Conservation (phyloP, 2,113 vertebrate species). For the Mugil cephalus region DNA sequence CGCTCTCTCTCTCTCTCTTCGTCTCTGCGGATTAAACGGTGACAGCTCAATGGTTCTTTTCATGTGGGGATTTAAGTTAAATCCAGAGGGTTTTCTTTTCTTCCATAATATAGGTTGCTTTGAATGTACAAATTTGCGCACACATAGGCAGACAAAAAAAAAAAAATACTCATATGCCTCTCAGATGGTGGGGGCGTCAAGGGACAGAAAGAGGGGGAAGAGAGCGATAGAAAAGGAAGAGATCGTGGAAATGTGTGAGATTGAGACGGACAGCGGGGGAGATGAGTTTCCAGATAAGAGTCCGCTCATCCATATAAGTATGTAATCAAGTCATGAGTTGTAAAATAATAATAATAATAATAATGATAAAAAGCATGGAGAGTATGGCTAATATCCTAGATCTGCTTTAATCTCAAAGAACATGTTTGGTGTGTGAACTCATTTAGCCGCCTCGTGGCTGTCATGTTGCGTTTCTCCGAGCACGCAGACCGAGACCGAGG, state of each 20-base stretch:
- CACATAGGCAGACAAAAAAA: constrained; percentile 10
- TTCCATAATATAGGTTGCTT: constrained; percentile 48
- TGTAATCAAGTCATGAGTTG: constrained; percentile 68
- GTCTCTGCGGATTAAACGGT: constrained; percentile 66
- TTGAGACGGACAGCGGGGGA: constrained; percentile 58
- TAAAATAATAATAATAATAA: constrained; percentile 12
- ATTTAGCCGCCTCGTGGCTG: constrained; percentile 41
- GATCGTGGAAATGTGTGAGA: constrained; percentile 48
- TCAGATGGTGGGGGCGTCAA: background rate
- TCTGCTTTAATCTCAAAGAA: constrained; percentile 56
- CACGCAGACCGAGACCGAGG: background rate
- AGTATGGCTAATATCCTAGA: constrained; percentile 58
- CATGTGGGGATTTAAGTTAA: constrained; percentile 73
- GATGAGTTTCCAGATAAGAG: constrained; percentile 64
- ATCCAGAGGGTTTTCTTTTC: constrained; percentile 48
- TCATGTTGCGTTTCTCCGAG: constrained; percentile 45
- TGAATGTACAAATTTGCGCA: constrained; percentile 61
- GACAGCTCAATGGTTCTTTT: constrained; percentile 74
- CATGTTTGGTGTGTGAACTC: constrained; percentile 44
- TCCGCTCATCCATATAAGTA: constrained; percentile 65
- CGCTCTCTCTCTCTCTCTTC: background rate
- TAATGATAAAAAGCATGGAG: constrained; percentile 16
- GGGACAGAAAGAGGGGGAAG: no score
- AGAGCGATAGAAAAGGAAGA: constrained; percentile 17
- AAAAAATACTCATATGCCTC: constrained; percentile 29